Evolutionary conservation across 2,888 invertebrate species (phyloP), one percentile per base, ranked within the genome.

Genomic region (Lasioglossum morio): DNA sequence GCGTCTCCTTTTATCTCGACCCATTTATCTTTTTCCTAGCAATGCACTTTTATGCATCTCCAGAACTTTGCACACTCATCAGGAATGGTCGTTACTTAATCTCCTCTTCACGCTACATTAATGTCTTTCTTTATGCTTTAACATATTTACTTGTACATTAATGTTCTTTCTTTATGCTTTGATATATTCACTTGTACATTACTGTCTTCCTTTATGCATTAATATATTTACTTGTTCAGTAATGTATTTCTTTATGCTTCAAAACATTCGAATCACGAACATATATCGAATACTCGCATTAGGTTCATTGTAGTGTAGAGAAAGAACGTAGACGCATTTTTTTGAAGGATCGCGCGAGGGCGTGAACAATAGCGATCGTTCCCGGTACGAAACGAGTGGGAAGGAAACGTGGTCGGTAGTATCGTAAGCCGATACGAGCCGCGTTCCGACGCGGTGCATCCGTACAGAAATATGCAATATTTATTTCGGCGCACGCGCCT

Each of bases 361-460:
- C 19, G 48, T 48, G 19, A 48, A 48, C 48, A 48, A 48, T 48
- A 48, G 48, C 48, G 48, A 19, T 48, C 48, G 48, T 60, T 60
- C 10, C 30, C 63, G 63, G 14, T 16, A 1, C 14, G 27, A 19
- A 37, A 19, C 16, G 30, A 19, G 40, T n/a, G 23, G 43, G 5
- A 27, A 60, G 40, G 43, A 4, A 34, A n/a, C 53, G 60, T n/a
- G 34, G 23, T 23, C n/a, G 37, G 69, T 88, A 86, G 69, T 88
- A 86, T 88, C 90, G 92, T 91, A 92, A 91, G 89, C 85, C 82
- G 92, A 92, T 89, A 90, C 80, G 84, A 81, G 90, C 34, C 78
- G 89, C 84, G 86, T 86, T 90, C 81, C 85, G 82, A 66, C 75
- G 78, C 82, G 73, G 43, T 84, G 86, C 86, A 85, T 84, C 79